Evolutionary conservation across 2,797 vertebrate species (phyloP).

Genomic region (Amphiprion clarkii): DNA sequence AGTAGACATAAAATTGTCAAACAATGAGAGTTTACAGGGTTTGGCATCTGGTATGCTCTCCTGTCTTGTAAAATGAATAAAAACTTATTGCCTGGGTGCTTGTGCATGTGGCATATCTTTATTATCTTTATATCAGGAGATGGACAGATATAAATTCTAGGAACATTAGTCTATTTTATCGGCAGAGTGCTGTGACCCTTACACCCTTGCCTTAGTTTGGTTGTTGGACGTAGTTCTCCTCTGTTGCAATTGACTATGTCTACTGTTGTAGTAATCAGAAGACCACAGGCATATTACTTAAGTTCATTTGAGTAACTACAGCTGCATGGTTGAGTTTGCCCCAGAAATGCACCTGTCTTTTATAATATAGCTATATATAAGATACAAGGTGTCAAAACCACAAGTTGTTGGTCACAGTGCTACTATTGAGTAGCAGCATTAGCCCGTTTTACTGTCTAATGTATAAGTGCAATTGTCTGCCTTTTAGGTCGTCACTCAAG

Average conservation of each 20-base stretch:
- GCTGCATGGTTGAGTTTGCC: neutral
- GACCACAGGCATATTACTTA: neutral
- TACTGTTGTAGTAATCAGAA: neutral
- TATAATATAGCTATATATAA: neutral
- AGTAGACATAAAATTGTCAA: conserved; percentile 51
- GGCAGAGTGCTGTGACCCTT: conserved; percentile 2
- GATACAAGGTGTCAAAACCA: conserved; percentile 3
- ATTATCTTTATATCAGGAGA: conserved; percentile 27
- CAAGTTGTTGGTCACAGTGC: too few relatives aligned
- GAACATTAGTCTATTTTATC: conserved; percentile 23
- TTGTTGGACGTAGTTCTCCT: too few relatives aligned
- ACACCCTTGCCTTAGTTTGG: neutral
- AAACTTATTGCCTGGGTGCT: conserved; percentile 10
- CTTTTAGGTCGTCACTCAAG: neutral
- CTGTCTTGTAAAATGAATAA: conserved; percentile 42
- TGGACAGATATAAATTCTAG: neutral
- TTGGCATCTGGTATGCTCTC: conserved; percentile 53
- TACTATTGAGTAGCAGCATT: neutral
- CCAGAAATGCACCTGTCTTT: neutral
- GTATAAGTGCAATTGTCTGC: neutral
- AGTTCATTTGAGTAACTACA: neutral
- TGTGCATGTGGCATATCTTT: conserved; percentile 19
- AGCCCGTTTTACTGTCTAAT: neutral
- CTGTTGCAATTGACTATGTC: too few relatives aligned
- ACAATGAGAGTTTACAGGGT: conserved; percentile 56